Base-by-base conservation (phyloP, 1,140 invertebrate genomes). In the Matsumurasca onukii region DNA sequence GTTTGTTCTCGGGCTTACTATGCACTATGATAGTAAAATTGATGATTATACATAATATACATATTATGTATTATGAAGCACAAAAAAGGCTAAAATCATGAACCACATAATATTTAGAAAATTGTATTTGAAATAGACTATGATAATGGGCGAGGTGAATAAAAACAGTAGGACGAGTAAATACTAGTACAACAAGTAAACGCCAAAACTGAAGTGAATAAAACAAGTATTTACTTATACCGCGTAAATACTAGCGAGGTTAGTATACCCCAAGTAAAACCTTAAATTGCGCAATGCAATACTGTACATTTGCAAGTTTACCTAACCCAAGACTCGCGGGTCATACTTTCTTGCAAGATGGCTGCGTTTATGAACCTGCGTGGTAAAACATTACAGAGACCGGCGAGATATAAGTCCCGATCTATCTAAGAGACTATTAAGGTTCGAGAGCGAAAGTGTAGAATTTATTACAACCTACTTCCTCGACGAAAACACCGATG, bases 301-400 rank as follows among this genome's bases (percentile, higher is more conserved):
- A 52, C 49, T 52, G 34, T 39, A 9, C 34, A 39, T 39, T 39
- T 39, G 34, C 34, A 39, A 39, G 34, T 39, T 17, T 9, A 39
- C 34, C 34, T 17, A 17, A 39, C 34, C 34, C 34, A 5, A 39
- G 34, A 39, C 34, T 39, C 17, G 20, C 49, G 17, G 22, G 49
- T 52, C 49, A 22, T 52, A 52, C 49, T 52, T 52, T 5, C 49
- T 17, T 52, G 49, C 3, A 34, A 39, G 17, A 55, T 31, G 29
- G n/a, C 64, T 66, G 27, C 64, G 17, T 66, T 66, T 66, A 51
- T 49, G 51, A 51, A 30, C 34, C 12, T 69, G 62, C 24, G 49
- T 15, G 49, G 49, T 52, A 5, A 52, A 52, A 52, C 49, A 22
- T 12, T 52, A 52, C 22, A 12, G 49, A 52, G 20, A 52, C 49